Percentiles rank a stretch among this genome's conserved stretches.
These are phyloP conservation scores for Heliconius erato DNA, from an alignment of 2,888 invertebrate genomes.

Conservation along the genomic window DNA sequence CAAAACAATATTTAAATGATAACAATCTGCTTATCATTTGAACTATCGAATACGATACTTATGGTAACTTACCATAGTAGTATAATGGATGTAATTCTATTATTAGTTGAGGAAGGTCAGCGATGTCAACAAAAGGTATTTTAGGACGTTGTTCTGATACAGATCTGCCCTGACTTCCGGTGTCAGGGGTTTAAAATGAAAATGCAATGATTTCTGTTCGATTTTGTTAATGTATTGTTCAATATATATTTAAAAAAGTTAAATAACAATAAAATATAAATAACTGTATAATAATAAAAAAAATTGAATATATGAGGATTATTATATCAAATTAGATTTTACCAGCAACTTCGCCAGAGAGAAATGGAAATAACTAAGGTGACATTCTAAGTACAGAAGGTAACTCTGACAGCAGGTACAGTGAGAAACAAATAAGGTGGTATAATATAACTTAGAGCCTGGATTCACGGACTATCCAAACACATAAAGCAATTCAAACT, in stretches of 20 bases:
- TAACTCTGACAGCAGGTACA: too few relatives aligned
- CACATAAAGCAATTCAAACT: too few relatives aligned
- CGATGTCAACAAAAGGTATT: slow-evolving; percentile 24
- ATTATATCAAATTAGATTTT: too few relatives aligned
- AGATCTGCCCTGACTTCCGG: slow-evolving; percentile 42
- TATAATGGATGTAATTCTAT: slow-evolving; percentile 25
- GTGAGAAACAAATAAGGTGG: too few relatives aligned
- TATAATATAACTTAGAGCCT: too few relatives aligned
- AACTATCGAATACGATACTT: slow-evolving; percentile 18
- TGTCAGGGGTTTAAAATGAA: slow-evolving; percentile 21
- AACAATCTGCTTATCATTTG: slow-evolving; percentile 11
- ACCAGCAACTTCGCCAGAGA: too few relatives aligned
- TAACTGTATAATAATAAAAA: neutral
- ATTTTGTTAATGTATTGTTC: neutral
- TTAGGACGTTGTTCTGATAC: slow-evolving; percentile 30
- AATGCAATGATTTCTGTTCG: neutral
- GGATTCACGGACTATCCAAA: too few relatives aligned
- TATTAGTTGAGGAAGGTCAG: slow-evolving; percentile 37
- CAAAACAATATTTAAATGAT: slow-evolving; percentile 20
- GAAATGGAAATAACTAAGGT: too few relatives aligned
- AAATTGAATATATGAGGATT: too few relatives aligned
- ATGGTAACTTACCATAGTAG: slow-evolving; percentile 9
- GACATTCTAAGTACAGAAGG: too few relatives aligned
- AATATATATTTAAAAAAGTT: neutral
- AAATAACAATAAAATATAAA: neutral